phyloP scores from a whole-genome alignment of 35 echinoderm and acorn worm species.

The Apostichopus californicus region DNA sequence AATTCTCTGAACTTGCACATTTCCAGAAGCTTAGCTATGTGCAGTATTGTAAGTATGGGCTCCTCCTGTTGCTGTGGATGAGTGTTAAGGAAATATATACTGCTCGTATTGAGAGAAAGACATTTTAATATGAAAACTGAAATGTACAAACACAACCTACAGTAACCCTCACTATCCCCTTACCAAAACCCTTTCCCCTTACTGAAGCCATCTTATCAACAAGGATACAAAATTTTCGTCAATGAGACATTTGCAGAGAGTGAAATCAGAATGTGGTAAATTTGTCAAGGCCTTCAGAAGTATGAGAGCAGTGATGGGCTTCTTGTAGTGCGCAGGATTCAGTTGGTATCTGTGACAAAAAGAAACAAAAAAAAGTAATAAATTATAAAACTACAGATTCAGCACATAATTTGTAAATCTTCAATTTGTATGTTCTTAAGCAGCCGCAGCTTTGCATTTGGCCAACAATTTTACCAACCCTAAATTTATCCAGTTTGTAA shows the following conservation, averaged over 20 bases:
- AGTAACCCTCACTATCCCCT: no score
- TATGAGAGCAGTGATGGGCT: slow-evolving; percentile 67
- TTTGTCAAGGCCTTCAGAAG: slow-evolving; percentile 95
- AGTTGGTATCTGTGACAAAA: slow-evolving; percentile 86
- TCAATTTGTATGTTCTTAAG: no score
- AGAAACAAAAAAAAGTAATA: not conserved
- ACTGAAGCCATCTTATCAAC: not conserved
- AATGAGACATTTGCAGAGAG: slow-evolving; percentile 95
- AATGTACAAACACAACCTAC: no score
- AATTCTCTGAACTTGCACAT: slow-evolving; percentile 92
- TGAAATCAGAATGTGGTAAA: slow-evolving; percentile 94
- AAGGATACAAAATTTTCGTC: slow-evolving; percentile 99
- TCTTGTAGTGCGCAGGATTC: slow-evolving; percentile 85
- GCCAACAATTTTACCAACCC: no score
- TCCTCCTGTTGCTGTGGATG: slow-evolving; percentile 81
- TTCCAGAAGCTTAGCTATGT: slow-evolving; percentile 80
- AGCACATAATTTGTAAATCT: no score
- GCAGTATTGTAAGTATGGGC: slow-evolving; percentile 79
- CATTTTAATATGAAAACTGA: no score
- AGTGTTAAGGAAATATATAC: slow-evolving; percentile 18
- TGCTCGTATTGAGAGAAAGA: no score
- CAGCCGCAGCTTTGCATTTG: no score
- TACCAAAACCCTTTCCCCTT: no score
- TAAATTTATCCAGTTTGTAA: no score
- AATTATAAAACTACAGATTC: no score